Evolutionary conservation across 2,113 vertebrate genomes (phyloP).

Genomic region (Malurus alboscapulatus): DNA sequence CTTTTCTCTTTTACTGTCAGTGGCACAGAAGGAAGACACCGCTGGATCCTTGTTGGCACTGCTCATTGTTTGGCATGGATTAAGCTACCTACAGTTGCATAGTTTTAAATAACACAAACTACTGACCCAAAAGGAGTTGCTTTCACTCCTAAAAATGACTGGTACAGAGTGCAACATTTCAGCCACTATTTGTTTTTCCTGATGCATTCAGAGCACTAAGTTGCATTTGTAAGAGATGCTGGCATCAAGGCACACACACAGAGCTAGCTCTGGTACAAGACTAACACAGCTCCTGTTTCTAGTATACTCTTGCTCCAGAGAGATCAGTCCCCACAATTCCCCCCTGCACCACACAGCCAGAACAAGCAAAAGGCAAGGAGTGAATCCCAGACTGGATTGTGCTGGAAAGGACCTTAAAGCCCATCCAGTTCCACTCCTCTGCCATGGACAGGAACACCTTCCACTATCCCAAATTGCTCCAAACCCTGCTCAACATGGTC

Average conservation of each 20-base stretch:
- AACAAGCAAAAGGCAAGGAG: background rate
- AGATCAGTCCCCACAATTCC: too few species aligned
- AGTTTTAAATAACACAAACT: background rate
- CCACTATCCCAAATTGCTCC: background rate
- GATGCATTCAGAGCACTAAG: background rate
- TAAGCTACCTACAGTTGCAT: background rate
- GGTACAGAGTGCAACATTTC: background rate
- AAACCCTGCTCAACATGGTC: background rate
- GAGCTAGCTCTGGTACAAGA: background rate
- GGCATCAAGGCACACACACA: background rate
- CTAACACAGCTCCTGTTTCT: background rate
- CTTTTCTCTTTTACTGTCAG: background rate
- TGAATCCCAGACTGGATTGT: background rate
- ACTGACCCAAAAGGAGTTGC: background rate
- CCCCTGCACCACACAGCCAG: background rate
- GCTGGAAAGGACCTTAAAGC: background rate
- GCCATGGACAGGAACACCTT: background rate
- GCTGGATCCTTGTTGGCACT: background rate
- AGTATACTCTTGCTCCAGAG: background rate
- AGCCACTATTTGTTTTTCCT: background rate
- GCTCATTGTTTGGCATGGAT: background rate
- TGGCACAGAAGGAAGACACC: background rate
- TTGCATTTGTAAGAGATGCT: background rate
- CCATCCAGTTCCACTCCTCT: background rate
- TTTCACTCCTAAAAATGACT: accelerated